These are phyloP conservation scores for Rissa tridactyla DNA, from an alignment of 2,113 vertebrate genomes.

Conservation along the genomic window DNA sequence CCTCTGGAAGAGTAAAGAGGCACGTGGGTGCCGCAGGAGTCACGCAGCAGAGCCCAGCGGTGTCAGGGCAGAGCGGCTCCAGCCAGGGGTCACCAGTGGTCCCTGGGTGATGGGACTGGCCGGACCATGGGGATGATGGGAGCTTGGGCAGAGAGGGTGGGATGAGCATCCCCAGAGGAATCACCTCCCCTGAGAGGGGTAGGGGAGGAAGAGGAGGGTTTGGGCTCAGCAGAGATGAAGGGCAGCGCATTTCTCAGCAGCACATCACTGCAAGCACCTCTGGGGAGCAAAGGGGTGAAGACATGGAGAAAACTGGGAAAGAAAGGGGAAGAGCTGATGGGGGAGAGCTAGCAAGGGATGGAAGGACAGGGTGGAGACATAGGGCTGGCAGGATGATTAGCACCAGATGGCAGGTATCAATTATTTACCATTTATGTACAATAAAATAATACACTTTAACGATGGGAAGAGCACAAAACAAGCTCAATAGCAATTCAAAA, in stretches of 20 bases:
- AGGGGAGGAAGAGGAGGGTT: background rate
- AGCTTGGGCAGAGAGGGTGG: background rate
- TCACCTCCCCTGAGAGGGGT: background rate
- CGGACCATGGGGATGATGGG: fast-evolving
- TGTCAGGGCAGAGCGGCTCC: background rate
- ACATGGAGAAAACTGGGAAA: slow-evolving; percentile 6
- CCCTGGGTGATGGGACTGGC: background rate
- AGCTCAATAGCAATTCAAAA: slow-evolving; percentile 75
- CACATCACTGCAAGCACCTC: background rate
- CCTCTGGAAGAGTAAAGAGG: background rate
- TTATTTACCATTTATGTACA: slow-evolving; percentile 82
- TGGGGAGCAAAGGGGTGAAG: background rate
- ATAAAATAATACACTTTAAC: slow-evolving; percentile 76
- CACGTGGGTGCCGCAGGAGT: fast-evolving
- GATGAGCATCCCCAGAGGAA: background rate
- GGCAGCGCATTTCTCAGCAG: background rate
- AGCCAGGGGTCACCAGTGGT: fast-evolving
- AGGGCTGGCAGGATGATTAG: slow-evolving; percentile 57
- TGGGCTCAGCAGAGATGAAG: background rate
- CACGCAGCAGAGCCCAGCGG: fast-evolving
- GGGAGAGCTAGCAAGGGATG: background rate
- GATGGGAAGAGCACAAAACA: slow-evolving; percentile 74
- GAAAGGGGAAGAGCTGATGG: slow-evolving; percentile 14
- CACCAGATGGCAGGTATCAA: slow-evolving; percentile 82
- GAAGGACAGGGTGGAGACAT: slow-evolving; percentile 45